These are phyloP conservation scores for Camelus bactrianus DNA, from an alignment of 2,113 vertebrate genomes.

Conservation along the genomic window DNA sequence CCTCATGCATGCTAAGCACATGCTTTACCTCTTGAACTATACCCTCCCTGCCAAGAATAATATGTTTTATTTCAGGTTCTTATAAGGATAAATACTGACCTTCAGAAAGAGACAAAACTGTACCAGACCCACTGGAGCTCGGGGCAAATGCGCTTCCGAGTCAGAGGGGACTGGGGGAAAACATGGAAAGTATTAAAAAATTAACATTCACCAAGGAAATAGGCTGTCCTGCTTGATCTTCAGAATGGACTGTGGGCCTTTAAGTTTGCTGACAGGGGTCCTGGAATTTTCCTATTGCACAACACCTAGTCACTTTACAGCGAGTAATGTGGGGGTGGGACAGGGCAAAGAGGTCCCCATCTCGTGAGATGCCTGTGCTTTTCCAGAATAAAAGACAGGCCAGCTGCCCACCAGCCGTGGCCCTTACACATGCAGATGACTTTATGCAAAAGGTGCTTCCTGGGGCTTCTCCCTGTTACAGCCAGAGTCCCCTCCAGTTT, in stretches of 20 bases:
- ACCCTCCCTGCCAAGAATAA: too few species aligned
- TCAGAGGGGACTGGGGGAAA: neutral
- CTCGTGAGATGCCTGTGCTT: too few species aligned
- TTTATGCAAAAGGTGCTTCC: neutral
- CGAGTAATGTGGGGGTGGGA: too few species aligned
- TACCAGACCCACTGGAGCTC: neutral
- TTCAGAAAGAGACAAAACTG: neutral
- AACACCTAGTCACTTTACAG: neutral
- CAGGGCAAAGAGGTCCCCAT: too few species aligned
- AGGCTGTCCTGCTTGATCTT: neutral
- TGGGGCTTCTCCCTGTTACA: fast-evolving
- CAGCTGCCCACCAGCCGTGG: too few species aligned
- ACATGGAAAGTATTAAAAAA: neutral
- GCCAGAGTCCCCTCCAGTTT: neutral
- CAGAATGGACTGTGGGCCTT: neutral
- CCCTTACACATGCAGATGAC: neutral
- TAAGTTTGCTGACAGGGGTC: neutral
- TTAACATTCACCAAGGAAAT: neutral
- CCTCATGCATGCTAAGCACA: too few species aligned
- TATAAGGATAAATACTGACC: neutral
- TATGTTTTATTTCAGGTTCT: neutral
- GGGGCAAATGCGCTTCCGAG: neutral
- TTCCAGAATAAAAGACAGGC: neutral
- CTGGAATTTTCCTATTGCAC: neutral
- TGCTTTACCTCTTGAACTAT: too few species aligned